phyloP scores from a whole-genome alignment of 2,888 invertebrate genomes.

The Laothoe populi region DNA sequence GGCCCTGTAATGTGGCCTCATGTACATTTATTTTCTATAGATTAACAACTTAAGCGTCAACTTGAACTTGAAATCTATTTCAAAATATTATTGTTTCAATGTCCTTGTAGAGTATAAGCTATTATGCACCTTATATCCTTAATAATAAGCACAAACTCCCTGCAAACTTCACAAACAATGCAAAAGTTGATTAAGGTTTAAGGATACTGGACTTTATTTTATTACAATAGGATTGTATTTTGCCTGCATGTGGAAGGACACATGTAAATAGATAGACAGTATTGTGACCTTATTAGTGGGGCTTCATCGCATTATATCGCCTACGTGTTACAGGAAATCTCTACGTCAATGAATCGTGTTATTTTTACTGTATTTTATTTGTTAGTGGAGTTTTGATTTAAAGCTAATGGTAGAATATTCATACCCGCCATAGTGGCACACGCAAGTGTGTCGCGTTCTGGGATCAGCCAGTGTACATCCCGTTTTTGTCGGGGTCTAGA shows the following conservation, averaged over 20 bases:
- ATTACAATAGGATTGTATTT: slow-evolving; percentile 34
- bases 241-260: slow-evolving; percentile 21
- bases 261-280: slow-evolving; percentile 45
- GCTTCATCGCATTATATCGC: slow-evolving; percentile 69
- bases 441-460: no score
- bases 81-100: slow-evolving; percentile 6
- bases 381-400: no score
- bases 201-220: slow-evolving; percentile 3
- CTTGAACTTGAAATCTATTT: slow-evolving; percentile 8
- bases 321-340: slow-evolving; percentile 57
- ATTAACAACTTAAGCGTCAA: not conserved
- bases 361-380: slow-evolving; percentile 26
- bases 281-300: slow-evolving; percentile 54
- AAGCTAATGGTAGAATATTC: no score
- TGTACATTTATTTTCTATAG: not conserved
- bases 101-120: not conserved
- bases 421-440: no score
- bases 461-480: no score
- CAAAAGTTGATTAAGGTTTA: not conserved
- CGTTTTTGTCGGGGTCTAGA: no score
- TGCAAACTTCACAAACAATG: not conserved
- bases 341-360: slow-evolving; percentile 38
- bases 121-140: not conserved
- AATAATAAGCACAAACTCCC: not conserved
- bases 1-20: not conserved